A percentile compares a stretch with the other conserved stretches of the same genome.
Conservation (phyloP, 2,797 vertebrate species). For the Dermochelys coriacea region DNA sequence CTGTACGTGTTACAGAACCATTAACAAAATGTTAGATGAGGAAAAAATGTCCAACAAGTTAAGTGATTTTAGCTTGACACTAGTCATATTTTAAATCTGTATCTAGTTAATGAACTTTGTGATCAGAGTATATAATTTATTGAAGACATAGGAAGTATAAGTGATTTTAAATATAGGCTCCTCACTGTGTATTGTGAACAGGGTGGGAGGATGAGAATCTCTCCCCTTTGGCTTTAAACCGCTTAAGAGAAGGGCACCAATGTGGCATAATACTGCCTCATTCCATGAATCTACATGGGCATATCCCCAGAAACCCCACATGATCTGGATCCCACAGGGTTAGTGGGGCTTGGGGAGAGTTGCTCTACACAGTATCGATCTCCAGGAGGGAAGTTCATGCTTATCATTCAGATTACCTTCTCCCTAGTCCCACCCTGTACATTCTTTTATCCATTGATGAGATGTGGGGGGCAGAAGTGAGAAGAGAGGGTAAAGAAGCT, state of each 20-base stretch:
- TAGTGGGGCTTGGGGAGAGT: neutral
- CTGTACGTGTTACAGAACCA: neutral
- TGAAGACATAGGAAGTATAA: neutral
- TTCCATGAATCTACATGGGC: neutral
- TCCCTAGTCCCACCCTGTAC: neutral
- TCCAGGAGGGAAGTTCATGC: neutral
- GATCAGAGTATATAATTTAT: neutral
- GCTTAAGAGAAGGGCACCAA: neutral
- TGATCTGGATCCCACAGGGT: neutral
- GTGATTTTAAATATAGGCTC: neutral
- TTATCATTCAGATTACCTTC: neutral
- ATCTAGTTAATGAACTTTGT: conserved; percentile 23
- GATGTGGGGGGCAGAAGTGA: neutral
- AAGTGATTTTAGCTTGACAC: conserved; percentile 46
- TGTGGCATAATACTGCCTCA: neutral
- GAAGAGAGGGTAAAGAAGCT: neutral
- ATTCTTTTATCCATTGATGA: neutral
- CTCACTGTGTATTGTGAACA: neutral
- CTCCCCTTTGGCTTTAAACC: neutral
- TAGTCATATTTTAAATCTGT: neutral
- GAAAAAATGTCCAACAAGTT: neutral
- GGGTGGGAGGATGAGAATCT: neutral
- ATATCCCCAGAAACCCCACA: neutral
- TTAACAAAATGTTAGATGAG: neutral
- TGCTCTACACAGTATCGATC: neutral